A percentile compares a stretch with the other conserved stretches of the same genome.
Evolutionary conservation across 2,888 invertebrate species (phyloP).

Genomic region (Nephrocerus scutellatus): DNA sequence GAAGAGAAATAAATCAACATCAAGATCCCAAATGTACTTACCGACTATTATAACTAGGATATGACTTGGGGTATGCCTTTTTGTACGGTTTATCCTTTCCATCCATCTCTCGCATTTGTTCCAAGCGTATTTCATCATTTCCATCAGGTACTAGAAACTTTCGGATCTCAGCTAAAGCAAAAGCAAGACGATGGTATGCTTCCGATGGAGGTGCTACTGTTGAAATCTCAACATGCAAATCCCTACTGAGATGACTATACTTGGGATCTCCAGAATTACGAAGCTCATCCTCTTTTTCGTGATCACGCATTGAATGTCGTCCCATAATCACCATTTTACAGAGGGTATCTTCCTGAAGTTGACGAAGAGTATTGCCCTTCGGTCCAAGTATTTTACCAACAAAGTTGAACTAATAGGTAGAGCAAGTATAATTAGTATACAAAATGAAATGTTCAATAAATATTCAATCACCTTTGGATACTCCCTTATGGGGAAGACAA

Average conservation of each 20-base stretch:
- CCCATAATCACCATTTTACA: constrained; percentile 94
- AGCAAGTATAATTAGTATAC: constrained; percentile 2
- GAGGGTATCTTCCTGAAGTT: constrained; percentile 89
- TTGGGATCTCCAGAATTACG: constrained; percentile 82
- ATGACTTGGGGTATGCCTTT: constrained; percentile 40
- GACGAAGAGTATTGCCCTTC: constrained; percentile 85
- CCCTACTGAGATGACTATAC: constrained; percentile 83
- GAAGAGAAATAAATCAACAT: too few species aligned
- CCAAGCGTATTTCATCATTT: constrained; percentile 42
- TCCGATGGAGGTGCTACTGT: constrained; percentile 87
- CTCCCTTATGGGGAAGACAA: constrained; percentile 43
- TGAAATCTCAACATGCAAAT: constrained; percentile 86
- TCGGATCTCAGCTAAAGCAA: constrained; percentile 71
- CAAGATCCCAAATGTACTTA: constrained; percentile 19
- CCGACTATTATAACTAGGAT: constrained; percentile 36
- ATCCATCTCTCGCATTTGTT: constrained; percentile 43
- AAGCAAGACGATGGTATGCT: constrained; percentile 77
- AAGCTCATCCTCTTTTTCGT: constrained; percentile 88
- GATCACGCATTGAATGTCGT: constrained; percentile 88
- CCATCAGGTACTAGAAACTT: constrained; percentile 72
- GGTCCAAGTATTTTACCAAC: constrained; percentile 91
- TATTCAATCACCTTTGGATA: constrained; percentile 40
- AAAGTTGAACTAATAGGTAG: constrained; percentile 76
- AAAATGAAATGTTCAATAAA: too few species aligned
- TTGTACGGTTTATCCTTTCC: constrained; percentile 44